Base-by-base conservation (phyloP, 30 jellyfish, hydroid and myxozoan species). In the Pseudorhiza aurosa region DNA sequence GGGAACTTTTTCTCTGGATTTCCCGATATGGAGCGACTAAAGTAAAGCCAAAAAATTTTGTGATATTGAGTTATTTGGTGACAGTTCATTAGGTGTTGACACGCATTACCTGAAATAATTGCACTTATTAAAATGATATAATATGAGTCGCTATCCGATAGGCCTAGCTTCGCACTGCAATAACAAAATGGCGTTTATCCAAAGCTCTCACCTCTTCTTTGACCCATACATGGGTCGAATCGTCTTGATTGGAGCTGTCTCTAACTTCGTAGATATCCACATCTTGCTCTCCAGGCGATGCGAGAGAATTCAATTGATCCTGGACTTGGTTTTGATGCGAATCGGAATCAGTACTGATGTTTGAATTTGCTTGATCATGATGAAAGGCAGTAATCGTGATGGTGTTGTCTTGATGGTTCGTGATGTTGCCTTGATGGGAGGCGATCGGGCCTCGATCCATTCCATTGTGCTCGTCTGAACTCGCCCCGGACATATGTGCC, bases 211-310 rank as follows among this genome's bases (percentile, higher is more conserved):
- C 89, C 89, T 77, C 89, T 15, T 77, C 89, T 39, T 77, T 77
- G 67, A 77, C 89, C 89, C 89, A 77, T 15, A 77, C 89, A 60
- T 77, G 89, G 28, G 58, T 77, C 2, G 82, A 14, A 32, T 77
- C 89, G 31, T 77, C 89, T 6, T 63, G 60, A 25, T 70, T 70
- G 30, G 82, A 30, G 42, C 36, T 2, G 9, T 46, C 89, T 37
- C 77, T 67, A 62, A 46, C 77, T 21, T 77, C 89, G 60, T 77
- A 77, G 37, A 60, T 70, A 17, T 70, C 83, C 8, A 31, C 74
- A 26, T 77, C 89, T 24, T 63, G 80, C 45, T 77, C 89, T 2
- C 68, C 81, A 21, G 88, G 88, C 30, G 88, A 56, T 14, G 56
- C 64, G 8, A 75, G 53, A n/a, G 65, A 14, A 42, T 58, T 46